A percentile compares a stretch with the other conserved stretches of the same genome.
Conservation (phyloP, 2,888 invertebrate species). For the Eupithecia insigniata region DNA sequence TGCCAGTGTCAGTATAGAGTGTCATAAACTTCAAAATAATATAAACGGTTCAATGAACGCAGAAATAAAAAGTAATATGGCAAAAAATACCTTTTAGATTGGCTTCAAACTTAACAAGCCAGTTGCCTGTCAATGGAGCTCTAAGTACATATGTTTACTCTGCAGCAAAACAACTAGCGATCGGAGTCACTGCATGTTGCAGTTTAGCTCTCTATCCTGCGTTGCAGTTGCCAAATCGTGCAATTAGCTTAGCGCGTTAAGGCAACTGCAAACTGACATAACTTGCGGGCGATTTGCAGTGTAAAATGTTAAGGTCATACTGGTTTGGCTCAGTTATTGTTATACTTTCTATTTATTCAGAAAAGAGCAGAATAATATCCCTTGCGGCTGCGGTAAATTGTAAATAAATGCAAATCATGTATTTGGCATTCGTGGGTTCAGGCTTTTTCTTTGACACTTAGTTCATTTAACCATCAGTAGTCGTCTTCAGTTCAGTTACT, state of each 20-base stretch:
- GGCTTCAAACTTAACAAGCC: not conserved
- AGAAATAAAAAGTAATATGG: too few relatives aligned
- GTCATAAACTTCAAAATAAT: too few relatives aligned
- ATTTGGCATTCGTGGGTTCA: not conserved
- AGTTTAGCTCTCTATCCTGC: constrained; percentile 17
- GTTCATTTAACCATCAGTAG: too few relatives aligned
- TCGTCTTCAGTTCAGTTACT: too few relatives aligned
- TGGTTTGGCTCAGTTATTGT: not conserved
- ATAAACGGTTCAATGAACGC: too few relatives aligned
- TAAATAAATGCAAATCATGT: not conserved
- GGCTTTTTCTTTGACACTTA: not conserved
- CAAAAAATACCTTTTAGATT: too few relatives aligned
- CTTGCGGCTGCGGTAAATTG: not conserved
- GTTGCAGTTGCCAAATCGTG: constrained; percentile 30
- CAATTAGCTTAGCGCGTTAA: constrained; percentile 25
- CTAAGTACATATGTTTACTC: not conserved
- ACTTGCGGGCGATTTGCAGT: not conserved
- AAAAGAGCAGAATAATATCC: not conserved
- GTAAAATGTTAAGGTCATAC: constrained; percentile 7
- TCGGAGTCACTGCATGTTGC: constrained; percentile 20
- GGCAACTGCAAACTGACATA: constrained; percentile 22
- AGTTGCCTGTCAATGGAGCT: not conserved
- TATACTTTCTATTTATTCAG: constrained; percentile 5
- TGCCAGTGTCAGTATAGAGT: too few relatives aligned
- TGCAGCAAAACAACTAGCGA: constrained; percentile 3